Percentiles rank a stretch among this genome's conserved stretches.
These are phyloP conservation scores for Pagetopsis macropterus DNA, from an alignment of 2,797 vertebrate species.

Conservation along the genomic window DNA sequence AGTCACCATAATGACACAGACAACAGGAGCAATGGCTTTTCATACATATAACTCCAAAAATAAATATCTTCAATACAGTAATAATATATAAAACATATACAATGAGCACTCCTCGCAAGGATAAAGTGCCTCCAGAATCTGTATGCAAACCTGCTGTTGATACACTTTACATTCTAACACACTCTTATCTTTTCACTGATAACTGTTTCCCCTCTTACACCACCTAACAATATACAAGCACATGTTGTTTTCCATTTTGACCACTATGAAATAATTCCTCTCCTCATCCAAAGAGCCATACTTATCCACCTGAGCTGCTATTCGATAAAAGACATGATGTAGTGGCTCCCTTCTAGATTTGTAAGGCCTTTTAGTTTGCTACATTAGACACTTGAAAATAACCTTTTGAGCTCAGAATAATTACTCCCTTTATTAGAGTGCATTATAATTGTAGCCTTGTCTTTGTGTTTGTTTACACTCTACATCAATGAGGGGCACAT, in stretches of 20 bases:
- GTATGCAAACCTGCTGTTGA: conserved; percentile 44
- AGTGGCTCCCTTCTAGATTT: conserved; percentile 54
- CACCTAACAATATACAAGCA: conserved; percentile 18
- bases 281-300: conserved; percentile 19
- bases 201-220: conserved; percentile 15
- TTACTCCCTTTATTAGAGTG: conserved; percentile 26
- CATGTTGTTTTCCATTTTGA: conserved; percentile 32
- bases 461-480: conserved; percentile 8
- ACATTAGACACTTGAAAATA: conserved; percentile 57
- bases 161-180: conserved; percentile 44
- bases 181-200: conserved; percentile 20
- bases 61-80: conserved; percentile 42
- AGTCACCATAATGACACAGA: conserved; percentile 33
- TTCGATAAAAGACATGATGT: conserved; percentile 31
- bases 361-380: conserved; percentile 71
- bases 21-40: conserved; percentile 61
- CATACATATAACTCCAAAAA: conserved; percentile 59
- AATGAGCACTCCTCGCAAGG: conserved; percentile 50
- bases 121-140: conserved; percentile 53
- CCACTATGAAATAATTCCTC: conserved; percentile 24
- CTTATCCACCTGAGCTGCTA: conserved; percentile 34
- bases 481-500: not conserved
- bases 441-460: conserved; percentile 24
- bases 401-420: conserved; percentile 31
- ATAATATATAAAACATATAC: conserved; percentile 64